phyloP scores from a whole-genome alignment of 2,888 invertebrate species.

The Unio delphinus region DNA sequence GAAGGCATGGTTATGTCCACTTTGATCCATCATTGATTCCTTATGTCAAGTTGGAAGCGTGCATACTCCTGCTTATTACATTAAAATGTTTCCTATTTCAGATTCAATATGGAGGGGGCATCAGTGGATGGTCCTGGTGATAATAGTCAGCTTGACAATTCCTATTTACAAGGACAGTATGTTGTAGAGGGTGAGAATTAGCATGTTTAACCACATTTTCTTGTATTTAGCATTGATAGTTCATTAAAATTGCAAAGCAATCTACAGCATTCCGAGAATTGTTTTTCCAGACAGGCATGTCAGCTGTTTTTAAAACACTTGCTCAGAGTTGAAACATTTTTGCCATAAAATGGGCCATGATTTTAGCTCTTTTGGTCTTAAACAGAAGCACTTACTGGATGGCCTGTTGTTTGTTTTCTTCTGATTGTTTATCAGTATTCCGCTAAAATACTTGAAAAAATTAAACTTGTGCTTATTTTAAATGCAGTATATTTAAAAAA shows the following conservation, averaged over 20 bases:
- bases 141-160: conserved; percentile 21
- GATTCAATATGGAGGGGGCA: conserved; percentile 26
- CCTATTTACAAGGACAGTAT: conserved; percentile 16
- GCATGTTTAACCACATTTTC: not conserved
- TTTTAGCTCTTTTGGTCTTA: too few species aligned
- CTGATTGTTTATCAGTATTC: too few species aligned
- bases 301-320: not conserved
- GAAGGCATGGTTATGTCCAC: too few species aligned
- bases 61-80: too few species aligned
- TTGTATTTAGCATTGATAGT: not conserved
- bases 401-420: too few species aligned
- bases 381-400: too few species aligned
- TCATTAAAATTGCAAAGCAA: not conserved
- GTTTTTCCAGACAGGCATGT: not conserved
- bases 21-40: too few species aligned
- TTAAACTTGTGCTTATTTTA: too few species aligned
- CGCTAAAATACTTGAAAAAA: too few species aligned
- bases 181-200: conserved; percentile 24
- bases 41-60: too few species aligned
- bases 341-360: too few species aligned
- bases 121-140: conserved; percentile 33
- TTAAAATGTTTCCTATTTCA: not conserved
- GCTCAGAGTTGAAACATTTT: not conserved
- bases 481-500: too few species aligned
- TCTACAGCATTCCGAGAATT: not conserved